Evolutionary conservation across 2,888 invertebrate genomes (phyloP).

Genomic region (Caenorhabditis sp.): DNA sequence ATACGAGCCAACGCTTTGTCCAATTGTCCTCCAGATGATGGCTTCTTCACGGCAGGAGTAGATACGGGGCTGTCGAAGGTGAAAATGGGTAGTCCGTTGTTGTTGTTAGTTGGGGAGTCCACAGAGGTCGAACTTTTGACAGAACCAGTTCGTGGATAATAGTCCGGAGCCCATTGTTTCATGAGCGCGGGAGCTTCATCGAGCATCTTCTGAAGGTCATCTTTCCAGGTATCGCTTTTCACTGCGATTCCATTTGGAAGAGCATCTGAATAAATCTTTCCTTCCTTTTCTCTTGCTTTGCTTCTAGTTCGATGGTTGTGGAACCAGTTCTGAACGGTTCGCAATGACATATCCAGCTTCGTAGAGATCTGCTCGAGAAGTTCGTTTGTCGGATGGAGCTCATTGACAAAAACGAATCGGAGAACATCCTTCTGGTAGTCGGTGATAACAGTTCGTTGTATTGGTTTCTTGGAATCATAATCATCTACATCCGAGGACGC

Average conservation of each 20-base stretch:
- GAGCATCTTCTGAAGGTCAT: slow-evolving; percentile 68
- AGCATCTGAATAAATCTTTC: slow-evolving; percentile 68
- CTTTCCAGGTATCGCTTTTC: slow-evolving; percentile 38
- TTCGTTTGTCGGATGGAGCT: slow-evolving; percentile 97
- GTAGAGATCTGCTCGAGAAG: slow-evolving; percentile 89
- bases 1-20: slow-evolving; percentile 73
- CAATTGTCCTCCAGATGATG: slow-evolving; percentile 58
- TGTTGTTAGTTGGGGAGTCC: slow-evolving; percentile 51
- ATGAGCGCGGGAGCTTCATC: slow-evolving; percentile 46
- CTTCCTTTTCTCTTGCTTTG: slow-evolving; percentile 85
- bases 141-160: neutral
- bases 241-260: slow-evolving; percentile 40
- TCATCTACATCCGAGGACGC: slow-evolving; percentile 51
- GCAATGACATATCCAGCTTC: slow-evolving; percentile 92
- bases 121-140: slow-evolving; percentile 16
- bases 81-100: slow-evolving; percentile 19
- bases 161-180: slow-evolving; percentile 48
- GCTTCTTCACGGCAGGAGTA: slow-evolving; percentile 6
- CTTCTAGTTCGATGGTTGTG: slow-evolving; percentile 99
- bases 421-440: slow-evolving; percentile 98
- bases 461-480: slow-evolving; percentile 57
- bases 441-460: slow-evolving; percentile 94
- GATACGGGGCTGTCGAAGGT: slow-evolving; percentile 23
- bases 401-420: slow-evolving; percentile 92
- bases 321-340: slow-evolving; percentile 99